phyloP scores from a whole-genome alignment of 2,888 invertebrate species.

The Cheilosia scutellata region DNA sequence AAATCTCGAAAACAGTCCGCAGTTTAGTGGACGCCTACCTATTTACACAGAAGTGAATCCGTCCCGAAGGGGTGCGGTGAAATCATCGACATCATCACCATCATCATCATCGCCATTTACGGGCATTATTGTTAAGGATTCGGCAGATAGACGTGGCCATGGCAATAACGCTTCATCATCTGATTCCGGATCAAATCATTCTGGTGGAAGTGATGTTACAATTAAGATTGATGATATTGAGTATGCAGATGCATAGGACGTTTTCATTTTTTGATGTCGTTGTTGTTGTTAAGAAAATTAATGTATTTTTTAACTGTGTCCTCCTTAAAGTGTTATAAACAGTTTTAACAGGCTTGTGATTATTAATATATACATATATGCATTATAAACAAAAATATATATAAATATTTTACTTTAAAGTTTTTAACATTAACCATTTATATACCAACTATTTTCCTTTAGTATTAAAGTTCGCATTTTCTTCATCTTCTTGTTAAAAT shows the following conservation, averaged over 20 bases:
- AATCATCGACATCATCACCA: slow-evolving; percentile 38
- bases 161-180: slow-evolving; percentile 74
- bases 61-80: slow-evolving; percentile 47
- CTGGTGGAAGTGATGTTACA: slow-evolving; percentile 84
- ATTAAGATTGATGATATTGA: slow-evolving; percentile 83
- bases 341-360: slow-evolving; percentile 77
- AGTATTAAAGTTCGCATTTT: slow-evolving; percentile 33
- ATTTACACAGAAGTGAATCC: slow-evolving; percentile 76
- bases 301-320: slow-evolving; percentile 18
- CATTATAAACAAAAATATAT: slow-evolving; percentile 5
- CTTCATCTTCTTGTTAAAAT: not conserved
- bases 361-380: slow-evolving; percentile 60
- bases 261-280: not conserved
- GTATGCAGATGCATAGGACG: slow-evolving; percentile 82
- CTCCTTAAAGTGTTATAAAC: slow-evolving; percentile 64
- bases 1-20: slow-evolving; percentile 81
- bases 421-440: not conserved
- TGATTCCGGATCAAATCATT: slow-evolving; percentile 83
- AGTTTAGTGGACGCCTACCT: slow-evolving; percentile 77
- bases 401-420: slow-evolving; percentile 19
- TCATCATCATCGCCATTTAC: slow-evolving; percentile 48
- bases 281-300: not conserved
- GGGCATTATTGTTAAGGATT: slow-evolving; percentile 24
- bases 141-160: slow-evolving; percentile 17
- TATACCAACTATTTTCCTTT: slow-evolving; percentile 25